Conservation (phyloP, 2,888 invertebrate species). For the Rhamphomyia laevipes region DNA sequence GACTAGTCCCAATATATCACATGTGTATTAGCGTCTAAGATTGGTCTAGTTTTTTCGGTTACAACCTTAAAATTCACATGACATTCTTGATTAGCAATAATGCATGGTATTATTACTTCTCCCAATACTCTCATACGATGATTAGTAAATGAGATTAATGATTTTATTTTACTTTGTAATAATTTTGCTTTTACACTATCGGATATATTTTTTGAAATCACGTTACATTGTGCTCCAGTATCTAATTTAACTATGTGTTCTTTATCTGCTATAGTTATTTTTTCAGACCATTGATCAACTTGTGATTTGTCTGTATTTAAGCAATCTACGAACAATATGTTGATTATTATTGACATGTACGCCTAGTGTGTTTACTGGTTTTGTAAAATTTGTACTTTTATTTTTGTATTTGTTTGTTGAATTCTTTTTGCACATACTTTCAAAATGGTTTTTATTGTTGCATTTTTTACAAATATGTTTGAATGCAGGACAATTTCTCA, state of each 20-base stretch:
- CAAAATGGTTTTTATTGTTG: slow-evolving; percentile 1
- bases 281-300: neutral
- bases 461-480: slow-evolving; percentile 1
- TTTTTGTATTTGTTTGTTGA: neutral
- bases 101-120: neutral
- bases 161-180: too few species aligned
- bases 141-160: neutral
- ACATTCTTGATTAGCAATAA: neutral
- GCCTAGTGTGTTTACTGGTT: too few species aligned
- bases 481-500: slow-evolving; percentile 3
- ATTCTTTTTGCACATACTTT: too few species aligned
- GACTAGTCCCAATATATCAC: slow-evolving; percentile 10
- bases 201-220: too few species aligned
- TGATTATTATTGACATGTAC: too few species aligned
- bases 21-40: slow-evolving; percentile 4
- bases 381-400: too few species aligned
- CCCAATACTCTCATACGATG: neutral
- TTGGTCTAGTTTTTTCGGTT: neutral
- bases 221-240: neutral
- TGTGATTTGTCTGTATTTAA: neutral
- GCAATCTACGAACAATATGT: neutral
- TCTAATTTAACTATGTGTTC: neutral
- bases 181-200: too few species aligned
- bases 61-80: neutral
- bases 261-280: neutral